Conservation (phyloP, 2,113 vertebrate species). For the Regulus satrapa region DNA sequence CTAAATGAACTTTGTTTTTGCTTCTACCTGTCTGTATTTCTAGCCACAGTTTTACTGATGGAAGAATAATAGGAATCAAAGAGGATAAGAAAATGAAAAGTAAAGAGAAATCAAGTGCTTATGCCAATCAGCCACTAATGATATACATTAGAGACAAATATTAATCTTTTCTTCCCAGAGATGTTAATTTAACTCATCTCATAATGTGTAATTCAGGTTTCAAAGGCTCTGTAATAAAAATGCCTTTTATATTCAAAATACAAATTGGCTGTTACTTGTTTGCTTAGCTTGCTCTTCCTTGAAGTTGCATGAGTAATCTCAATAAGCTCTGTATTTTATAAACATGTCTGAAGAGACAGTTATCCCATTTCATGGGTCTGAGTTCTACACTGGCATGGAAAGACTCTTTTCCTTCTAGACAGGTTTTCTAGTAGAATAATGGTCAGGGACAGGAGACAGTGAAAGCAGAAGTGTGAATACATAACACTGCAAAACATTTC, state of each 20-base stretch:
- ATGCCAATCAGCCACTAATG: background rate
- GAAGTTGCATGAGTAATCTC: background rate
- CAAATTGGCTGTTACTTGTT: background rate
- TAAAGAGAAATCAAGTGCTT: background rate
- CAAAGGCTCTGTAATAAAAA: background rate
- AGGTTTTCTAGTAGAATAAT: background rate
- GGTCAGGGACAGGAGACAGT: background rate
- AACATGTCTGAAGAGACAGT: background rate
- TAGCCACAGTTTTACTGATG: background rate
- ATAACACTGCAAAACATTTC: background rate
- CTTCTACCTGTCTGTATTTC: background rate
- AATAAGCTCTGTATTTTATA: background rate
- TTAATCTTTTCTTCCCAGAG: background rate
- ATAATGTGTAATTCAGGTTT: background rate
- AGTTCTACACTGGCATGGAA: background rate
- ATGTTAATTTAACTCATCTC: background rate
- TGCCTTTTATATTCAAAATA: background rate
- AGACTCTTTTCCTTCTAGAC: background rate
- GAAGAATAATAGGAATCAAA: slow-evolving; percentile 24
- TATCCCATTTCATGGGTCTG: background rate
- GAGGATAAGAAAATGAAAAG: background rate
- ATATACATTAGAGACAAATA: background rate
- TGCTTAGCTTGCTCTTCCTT: background rate
- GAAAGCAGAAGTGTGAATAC: background rate
- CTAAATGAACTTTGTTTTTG: background rate